Evolutionary conservation across 2,888 invertebrate species (phyloP), one percentile per base, ranked within the genome.

Genomic region (Strigamia transsilvanica): DNA sequence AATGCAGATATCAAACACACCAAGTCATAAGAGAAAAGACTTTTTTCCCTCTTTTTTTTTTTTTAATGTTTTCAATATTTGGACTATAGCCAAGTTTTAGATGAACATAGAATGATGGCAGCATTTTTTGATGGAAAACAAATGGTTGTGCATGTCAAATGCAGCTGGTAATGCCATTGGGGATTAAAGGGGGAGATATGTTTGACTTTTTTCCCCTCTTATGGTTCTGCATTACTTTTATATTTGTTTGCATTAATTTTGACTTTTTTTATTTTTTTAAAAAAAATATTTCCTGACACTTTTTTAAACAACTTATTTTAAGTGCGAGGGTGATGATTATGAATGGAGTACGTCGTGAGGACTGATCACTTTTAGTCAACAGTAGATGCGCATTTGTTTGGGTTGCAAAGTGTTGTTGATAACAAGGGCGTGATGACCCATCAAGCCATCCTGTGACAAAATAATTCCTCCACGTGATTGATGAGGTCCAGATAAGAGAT

Each of bases 81-180:
- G 61, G 61, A 66, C 2, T 66, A 66, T 66, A 66, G 61, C 61
- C 61, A 66, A 66, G 61, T 66, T 66, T 66, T 66, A 66, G 61
- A 66, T 66, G 61, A 66, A 66, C 61, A 66, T 66, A 66, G 61
- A 66, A 66, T 66, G 61, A 66, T 66, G 61, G 61, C 61, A 66
- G 61, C 61, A 66, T 66, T 66, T 66, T 66, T 66, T 66, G 61
- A 66, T 66, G 61, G 61, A 66, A 66, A 66, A 66, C 61, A 66
- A 66, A 66, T 66, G 61, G 61, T 66, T 66, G 61, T 66, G 61
- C 61, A 66, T 66, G 61, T 66, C 61, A 66, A 66, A 66, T 66
- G 61, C 61, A 66, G 61, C 61, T 66, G 61, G 61, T 66, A 66
- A 23, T 66, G 61, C 61, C 61, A 66, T 66, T 66, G 61, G 61